phyloP scores from a whole-genome alignment of 1,140 invertebrate species.

The Drosophila kepulauana region DNA sequence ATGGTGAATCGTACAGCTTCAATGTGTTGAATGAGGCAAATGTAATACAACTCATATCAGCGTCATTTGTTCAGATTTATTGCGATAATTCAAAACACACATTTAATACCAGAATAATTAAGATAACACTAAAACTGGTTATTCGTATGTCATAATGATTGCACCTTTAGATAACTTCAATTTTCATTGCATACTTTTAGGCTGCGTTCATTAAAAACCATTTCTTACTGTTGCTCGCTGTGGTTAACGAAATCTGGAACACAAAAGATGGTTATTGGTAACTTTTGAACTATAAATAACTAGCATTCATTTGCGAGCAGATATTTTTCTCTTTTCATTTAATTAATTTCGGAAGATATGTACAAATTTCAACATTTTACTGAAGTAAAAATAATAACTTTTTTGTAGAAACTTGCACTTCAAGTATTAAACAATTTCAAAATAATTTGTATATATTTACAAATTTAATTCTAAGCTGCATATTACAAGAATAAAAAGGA shows the following conservation, averaged over 20 bases:
- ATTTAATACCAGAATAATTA: slow-evolving; percentile 1
- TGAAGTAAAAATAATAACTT: no score
- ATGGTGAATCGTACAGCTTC: no score
- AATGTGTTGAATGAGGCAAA: neutral
- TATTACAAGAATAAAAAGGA: no score
- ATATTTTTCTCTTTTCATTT: no score
- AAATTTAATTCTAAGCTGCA: no score
- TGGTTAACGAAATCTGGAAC: neutral
- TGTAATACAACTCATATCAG: neutral
- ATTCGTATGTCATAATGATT: neutral
- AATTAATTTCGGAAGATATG: no score
- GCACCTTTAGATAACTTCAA: neutral
- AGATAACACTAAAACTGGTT: slow-evolving; percentile 6
- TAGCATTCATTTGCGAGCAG: neutral
- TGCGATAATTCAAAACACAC: slow-evolving; percentile 1
- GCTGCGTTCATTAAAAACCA: neutral
- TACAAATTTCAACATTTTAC: no score
- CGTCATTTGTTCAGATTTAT: neutral
- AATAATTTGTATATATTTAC: no score
- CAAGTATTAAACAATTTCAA: no score
- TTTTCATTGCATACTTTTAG: slow-evolving; percentile 31
- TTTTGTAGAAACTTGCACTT: no score
- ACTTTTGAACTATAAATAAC: slow-evolving; percentile 25
- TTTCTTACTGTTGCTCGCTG: neutral
- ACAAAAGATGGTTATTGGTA: neutral